Conservation (phyloP, 2,113 vertebrate genomes). For the Etheostoma cragini region DNA sequence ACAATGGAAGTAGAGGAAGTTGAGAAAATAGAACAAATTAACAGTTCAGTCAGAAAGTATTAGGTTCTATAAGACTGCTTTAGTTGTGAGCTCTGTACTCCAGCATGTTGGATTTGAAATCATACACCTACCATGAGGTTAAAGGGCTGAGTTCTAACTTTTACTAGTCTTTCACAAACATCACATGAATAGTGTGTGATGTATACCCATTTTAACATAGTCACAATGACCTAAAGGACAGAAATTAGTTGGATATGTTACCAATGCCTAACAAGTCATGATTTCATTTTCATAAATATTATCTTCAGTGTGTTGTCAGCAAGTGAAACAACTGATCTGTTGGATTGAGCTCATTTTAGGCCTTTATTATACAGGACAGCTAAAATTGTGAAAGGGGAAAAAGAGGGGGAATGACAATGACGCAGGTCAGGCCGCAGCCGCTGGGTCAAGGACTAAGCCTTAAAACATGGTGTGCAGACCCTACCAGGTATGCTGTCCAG, state of each 20-base stretch:
- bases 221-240: not conserved
- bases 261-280: no score
- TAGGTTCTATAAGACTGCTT: not conserved
- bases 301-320: not conserved
- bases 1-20: not conserved
- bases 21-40: constrained; percentile 1
- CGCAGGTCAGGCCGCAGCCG: no score
- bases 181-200: not conserved
- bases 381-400: no score
- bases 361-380: no score
- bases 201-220: not conserved
- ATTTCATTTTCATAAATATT: not conserved
- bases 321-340: not conserved
- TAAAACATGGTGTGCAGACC: no score
- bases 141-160: not conserved
- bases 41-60: not conserved
- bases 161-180: not conserved
- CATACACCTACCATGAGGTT: not conserved
- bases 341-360: not conserved
- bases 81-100: not conserved
- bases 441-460: no score
- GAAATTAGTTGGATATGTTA: not conserved
- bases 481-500: no score
- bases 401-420: no score
- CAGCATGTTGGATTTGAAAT: not conserved